A percentile compares a stretch with the other conserved stretches of the same genome.
Conservation (phyloP, 2,888 invertebrate genomes). For the Melolontha melolontha region DNA sequence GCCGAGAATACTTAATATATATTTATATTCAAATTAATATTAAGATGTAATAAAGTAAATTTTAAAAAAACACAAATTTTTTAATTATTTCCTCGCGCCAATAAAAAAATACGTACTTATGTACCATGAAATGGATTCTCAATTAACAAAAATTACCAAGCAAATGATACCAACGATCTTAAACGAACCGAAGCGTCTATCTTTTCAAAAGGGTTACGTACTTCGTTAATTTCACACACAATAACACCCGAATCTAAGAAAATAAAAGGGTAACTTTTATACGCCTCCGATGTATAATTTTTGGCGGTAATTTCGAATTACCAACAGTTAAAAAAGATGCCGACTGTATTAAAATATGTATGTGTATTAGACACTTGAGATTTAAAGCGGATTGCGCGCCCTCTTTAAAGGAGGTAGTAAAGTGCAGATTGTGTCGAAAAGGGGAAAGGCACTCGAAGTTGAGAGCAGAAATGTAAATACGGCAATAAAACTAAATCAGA, state of each 20-base stretch:
- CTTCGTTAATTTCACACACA: constrained; percentile 65
- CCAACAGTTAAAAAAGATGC: constrained; percentile 54
- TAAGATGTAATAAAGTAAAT: too few species aligned
- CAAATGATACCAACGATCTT: too few species aligned
- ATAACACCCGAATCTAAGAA: constrained; percentile 62
- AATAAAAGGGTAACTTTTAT: constrained; percentile 63
- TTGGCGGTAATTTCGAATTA: constrained; percentile 63
- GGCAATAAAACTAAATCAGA: constrained; percentile 56
- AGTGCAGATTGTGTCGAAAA: constrained; percentile 39
- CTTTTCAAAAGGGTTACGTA: constrained; percentile 63
- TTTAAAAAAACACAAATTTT: too few species aligned
- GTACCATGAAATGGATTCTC: too few species aligned
- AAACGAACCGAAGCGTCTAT: too few species aligned
- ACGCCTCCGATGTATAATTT: constrained; percentile 63
- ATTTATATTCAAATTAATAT: too few species aligned
- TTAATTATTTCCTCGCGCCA: too few species aligned
- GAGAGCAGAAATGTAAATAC: constrained; percentile 53
- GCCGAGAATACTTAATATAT: too few species aligned
- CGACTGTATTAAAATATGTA: constrained; percentile 60
- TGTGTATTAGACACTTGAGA: constrained; percentile 62
- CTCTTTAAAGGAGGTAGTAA: constrained; percentile 34
- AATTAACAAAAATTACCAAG: too few species aligned
- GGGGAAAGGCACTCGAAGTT: constrained; percentile 24
- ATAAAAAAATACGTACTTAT: too few species aligned
- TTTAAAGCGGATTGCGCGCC: constrained; percentile 45